Evolutionary conservation across 2,888 invertebrate species (phyloP).

Genomic region (Eupithecia tripunctaria): DNA sequence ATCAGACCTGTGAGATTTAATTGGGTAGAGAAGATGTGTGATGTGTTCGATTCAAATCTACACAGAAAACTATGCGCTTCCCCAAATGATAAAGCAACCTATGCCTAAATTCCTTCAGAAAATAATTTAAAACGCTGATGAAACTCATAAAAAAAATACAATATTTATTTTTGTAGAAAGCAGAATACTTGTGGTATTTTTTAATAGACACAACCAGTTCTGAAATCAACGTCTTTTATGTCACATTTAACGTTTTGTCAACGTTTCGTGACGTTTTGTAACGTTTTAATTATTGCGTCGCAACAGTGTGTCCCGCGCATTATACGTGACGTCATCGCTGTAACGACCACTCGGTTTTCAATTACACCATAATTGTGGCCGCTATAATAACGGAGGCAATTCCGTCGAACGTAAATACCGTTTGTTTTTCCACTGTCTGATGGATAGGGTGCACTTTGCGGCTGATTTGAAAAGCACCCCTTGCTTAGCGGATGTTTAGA

Average conservation of each 20-base stretch:
- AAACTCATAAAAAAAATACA: not conserved
- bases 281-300: not conserved
- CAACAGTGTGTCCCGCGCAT: constrained; percentile 5
- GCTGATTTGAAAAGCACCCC: constrained; percentile 31
- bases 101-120: no score
- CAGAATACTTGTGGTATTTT: not conserved
- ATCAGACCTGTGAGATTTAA: not conserved
- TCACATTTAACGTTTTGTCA: not conserved
- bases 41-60: not conserved
- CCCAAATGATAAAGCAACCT: not conserved
- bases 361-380: constrained; percentile 79
- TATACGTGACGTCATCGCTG: constrained; percentile 39
- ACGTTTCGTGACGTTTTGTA: no score
- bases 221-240: not conserved
- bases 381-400: constrained; percentile 74
- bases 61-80: not conserved
- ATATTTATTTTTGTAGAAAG: not conserved
- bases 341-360: constrained; percentile 71
- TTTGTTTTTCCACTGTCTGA: constrained; percentile 67
- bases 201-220: not conserved
- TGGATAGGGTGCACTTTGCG: constrained; percentile 39
- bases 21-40: not conserved
- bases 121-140: no score
- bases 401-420: constrained; percentile 73
- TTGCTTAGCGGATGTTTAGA: constrained; percentile 7